Base-by-base conservation (phyloP, 2,797 vertebrate genomes). In the Lepus townsendii region DNA sequence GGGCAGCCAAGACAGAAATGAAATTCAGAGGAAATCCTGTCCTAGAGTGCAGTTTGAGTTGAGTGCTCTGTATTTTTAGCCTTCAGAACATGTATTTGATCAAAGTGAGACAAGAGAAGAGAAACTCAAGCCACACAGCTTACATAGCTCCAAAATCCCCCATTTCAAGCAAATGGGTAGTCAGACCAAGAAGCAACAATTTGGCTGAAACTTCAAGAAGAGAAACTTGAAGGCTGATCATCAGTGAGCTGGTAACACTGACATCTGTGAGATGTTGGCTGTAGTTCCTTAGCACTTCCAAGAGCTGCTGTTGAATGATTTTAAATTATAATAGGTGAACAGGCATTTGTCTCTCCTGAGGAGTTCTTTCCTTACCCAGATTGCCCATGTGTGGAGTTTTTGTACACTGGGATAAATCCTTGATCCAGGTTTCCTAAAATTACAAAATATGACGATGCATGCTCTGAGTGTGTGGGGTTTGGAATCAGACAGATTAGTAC, bases 261-360 rank as follows among this genome's bases (percentile, higher is more conserved):
- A 11, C 0, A 0, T 20, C 42, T 54, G 57, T 7, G 0, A 72
- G 16, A 27, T 47, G n/a, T 69, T 60, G 32, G 73, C 52, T 63
- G 3, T 66, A 9, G 52, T 63, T 87, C 54, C 47, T 42, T 65
- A 71, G 30, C 66, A 71, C 32, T 75, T 27, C 80, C 8, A 60
- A 24, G 20, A 71, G 57, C 79, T 85, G 47, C 47, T 93, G 24
- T 71, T 83, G 68, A 24, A 32, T 52, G 63, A 12, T 84, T 52
- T 35, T 62, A 83, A 92, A 42, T 73, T 95, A 42, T 71, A 32
- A n/a, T 47, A 83, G n/a, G 38, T 80, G 84, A 94, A 50, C 24
- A 69, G n/a, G 24, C 71, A 20, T 73, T 52, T 88, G 14, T 57
- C 24, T 54, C 57, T 83, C 5, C 14, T 5, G 2, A 79, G 38